phyloP scores from a whole-genome alignment of 2,888 invertebrate genomes.

The Drosophila melanocephala region DNA sequence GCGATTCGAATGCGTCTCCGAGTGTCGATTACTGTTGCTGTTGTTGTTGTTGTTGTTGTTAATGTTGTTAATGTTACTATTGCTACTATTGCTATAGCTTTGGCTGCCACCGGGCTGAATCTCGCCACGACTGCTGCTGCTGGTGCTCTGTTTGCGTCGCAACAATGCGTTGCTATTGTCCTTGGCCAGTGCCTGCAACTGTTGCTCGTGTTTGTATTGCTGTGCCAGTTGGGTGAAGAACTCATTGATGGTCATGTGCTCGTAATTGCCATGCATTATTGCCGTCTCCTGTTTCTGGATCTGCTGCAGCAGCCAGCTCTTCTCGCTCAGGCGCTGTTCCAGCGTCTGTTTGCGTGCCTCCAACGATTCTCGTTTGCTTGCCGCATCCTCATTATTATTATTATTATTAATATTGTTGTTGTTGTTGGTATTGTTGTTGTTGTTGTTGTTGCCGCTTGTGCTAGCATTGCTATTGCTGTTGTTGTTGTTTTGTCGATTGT shows the following conservation, averaged over 20 bases:
- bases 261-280: conserved; percentile 83
- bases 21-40: conserved; percentile 71
- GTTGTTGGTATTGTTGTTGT: conserved; percentile 17
- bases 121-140: conserved; percentile 64
- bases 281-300: conserved; percentile 84
- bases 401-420: conserved; percentile 48
- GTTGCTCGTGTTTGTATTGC: conserved; percentile 80
- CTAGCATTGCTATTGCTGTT: conserved; percentile 35
- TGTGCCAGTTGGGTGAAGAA: conserved; percentile 76
- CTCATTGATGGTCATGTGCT: conserved; percentile 81
- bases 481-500: conserved; percentile 47
- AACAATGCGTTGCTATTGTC: conserved; percentile 66
- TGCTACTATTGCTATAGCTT: conserved; percentile 17
- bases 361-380: conserved; percentile 78
- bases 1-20: conserved; percentile 81
- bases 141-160: conserved; percentile 78
- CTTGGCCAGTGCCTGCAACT: conserved; percentile 53
- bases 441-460: conserved; percentile 14
- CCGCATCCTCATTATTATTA: conserved; percentile 59
- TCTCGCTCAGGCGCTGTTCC: conserved; percentile 84
- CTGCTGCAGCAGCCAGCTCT: conserved; percentile 84
- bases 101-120: conserved; percentile 43
- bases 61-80: conserved; percentile 26
- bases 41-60: conserved; percentile 59
- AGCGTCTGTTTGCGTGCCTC: conserved; percentile 83